Percentiles rank a stretch among this genome's conserved stretches.
phyloP scores from a whole-genome alignment of 1,140 invertebrate species.

The Halictus rubicundus region DNA sequence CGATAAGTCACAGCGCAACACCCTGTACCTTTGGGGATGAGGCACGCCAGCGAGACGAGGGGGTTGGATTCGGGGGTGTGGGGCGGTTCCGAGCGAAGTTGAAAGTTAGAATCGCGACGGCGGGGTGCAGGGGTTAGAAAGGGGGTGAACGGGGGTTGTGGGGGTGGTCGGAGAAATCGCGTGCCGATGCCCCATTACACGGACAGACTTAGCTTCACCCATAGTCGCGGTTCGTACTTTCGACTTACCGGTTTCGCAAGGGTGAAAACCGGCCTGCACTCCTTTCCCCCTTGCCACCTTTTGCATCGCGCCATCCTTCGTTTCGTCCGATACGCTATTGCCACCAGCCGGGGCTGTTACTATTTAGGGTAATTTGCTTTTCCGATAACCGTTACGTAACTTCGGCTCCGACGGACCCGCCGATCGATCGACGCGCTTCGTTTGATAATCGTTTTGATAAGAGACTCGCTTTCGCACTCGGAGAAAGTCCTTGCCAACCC shows the following conservation, averaged over 20 bases:
- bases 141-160: background rate
- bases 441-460: slow-evolving; percentile 40
- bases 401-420: slow-evolving; percentile 34
- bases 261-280: slow-evolving; percentile 55
- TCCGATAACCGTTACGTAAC: slow-evolving; percentile 61
- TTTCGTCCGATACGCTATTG: slow-evolving; percentile 59
- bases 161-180: slow-evolving; percentile 69
- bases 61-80: slow-evolving; percentile 43
- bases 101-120: slow-evolving; percentile 68
- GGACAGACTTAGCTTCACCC: slow-evolving; percentile 75
- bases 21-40: slow-evolving; percentile 65
- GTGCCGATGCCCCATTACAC: slow-evolving; percentile 77
- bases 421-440: slow-evolving; percentile 41
- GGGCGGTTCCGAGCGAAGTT: slow-evolving; percentile 54
- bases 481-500: background rate
- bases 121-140: slow-evolving; percentile 35
- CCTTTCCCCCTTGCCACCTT: slow-evolving; percentile 21
- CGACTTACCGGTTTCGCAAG: slow-evolving; percentile 66
- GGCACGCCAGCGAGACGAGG: slow-evolving; percentile 43
- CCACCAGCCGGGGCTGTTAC: slow-evolving; percentile 67
- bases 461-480: background rate
- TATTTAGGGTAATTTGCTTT: slow-evolving; percentile 75
- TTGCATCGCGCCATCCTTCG: slow-evolving; percentile 31
- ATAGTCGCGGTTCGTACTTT: slow-evolving; percentile 77
- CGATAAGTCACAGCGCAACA: slow-evolving; percentile 79